Conservation (phyloP, 2,888 invertebrate species). For the Orthosia cruda region DNA sequence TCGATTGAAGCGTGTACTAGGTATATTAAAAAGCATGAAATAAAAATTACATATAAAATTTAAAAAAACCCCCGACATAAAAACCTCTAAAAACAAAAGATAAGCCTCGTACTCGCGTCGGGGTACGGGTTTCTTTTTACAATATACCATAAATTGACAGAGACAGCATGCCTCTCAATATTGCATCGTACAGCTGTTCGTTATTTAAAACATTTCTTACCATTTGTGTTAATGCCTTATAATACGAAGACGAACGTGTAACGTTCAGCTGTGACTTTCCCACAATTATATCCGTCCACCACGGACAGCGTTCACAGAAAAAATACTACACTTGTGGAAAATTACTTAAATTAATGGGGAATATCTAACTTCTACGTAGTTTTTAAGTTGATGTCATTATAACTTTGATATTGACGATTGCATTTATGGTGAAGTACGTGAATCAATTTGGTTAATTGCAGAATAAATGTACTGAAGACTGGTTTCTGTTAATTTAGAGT, state of each 20-base stretch:
- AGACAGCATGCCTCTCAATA: background rate
- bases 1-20: no score
- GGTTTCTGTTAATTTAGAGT: background rate
- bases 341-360: constrained; percentile 62
- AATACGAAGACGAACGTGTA: constrained; percentile 37
- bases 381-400: constrained; percentile 24
- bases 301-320: constrained; percentile 39
- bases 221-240: background rate
- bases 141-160: background rate
- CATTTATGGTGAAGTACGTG: background rate
- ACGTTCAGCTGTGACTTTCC: constrained; percentile 61
- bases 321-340: constrained; percentile 52
- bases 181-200: no score
- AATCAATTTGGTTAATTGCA: background rate
- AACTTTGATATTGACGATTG: constrained; percentile 17
- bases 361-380: constrained; percentile 42
- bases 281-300: constrained; percentile 53
- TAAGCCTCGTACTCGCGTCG: no score
- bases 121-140: no score
- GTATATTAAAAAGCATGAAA: no score
- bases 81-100: no score
- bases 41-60: no score
- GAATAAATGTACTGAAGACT: background rate
- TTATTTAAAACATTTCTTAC: background rate
- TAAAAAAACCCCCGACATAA: no score